Conservation (phyloP, 2,113 vertebrate genomes). For the Oryzias celebensis region DNA sequence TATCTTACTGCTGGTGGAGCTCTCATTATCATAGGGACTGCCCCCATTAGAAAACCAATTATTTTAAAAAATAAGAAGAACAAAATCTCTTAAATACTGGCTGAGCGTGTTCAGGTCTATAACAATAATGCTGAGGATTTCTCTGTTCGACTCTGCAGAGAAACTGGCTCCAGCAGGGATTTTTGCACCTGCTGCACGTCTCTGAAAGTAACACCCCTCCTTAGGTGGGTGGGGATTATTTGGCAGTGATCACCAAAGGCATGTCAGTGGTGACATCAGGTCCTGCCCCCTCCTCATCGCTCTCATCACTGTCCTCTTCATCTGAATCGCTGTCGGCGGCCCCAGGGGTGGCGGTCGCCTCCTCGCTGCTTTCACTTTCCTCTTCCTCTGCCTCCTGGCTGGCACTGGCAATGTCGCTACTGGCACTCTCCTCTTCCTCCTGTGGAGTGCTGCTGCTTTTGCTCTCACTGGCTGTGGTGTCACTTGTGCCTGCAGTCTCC, state of each 20-base stretch:
- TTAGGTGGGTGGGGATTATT: slow-evolving; percentile 51
- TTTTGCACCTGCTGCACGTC: slow-evolving; percentile 39
- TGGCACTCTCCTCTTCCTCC: slow-evolving; percentile 56
- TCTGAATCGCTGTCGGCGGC: slow-evolving; percentile 66
- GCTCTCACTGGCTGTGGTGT: slow-evolving; percentile 38
- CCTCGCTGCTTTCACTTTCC: slow-evolving; percentile 74
- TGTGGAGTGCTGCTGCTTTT: slow-evolving; percentile 56
- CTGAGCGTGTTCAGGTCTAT: slow-evolving; percentile 37
- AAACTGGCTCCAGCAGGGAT: slow-evolving; percentile 22
- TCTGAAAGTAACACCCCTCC: slow-evolving; percentile 9
- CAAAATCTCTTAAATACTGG: slow-evolving; percentile 40
- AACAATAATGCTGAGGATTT: slow-evolving; percentile 21
- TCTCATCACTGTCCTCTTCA: slow-evolving; percentile 62
- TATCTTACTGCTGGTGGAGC: slow-evolving; percentile 16
- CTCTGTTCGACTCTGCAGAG: slow-evolving; percentile 37
- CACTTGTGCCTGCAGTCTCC: slow-evolving; percentile 28
- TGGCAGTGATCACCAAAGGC: slow-evolving; percentile 67
- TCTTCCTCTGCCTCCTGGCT: slow-evolving; percentile 66
- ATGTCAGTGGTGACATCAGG: slow-evolving; percentile 44
- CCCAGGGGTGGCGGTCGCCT: slow-evolving; percentile 65
- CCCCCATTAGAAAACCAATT: slow-evolving; percentile 10
- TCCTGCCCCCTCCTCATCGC: slow-evolving; percentile 38
- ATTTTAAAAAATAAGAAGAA: slow-evolving; percentile 32
- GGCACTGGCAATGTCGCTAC: slow-evolving; percentile 50
- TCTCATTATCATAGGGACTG: slow-evolving; percentile 9